Base-by-base conservation (phyloP, 2,888 invertebrate genomes). In the Megastigmus dorsalis region DNA sequence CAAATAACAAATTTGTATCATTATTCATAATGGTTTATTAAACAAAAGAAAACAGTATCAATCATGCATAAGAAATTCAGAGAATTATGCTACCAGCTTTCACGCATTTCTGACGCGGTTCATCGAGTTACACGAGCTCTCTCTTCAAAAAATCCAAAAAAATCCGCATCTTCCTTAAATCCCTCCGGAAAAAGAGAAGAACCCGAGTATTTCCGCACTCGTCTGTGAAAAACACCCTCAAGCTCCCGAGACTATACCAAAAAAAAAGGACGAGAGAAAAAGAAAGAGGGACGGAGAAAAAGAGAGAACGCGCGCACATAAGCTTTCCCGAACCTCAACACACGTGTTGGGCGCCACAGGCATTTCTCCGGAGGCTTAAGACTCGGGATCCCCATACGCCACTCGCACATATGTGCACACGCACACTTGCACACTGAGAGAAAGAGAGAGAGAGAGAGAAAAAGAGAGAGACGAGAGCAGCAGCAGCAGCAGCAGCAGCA, bases 271-370 rank as follows among this genome's bases (percentile, higher is more conserved):
- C 28, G 18, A 45, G 30, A 15, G 20, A 0, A 30, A 30, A 45
- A 20, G 38, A 41, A 23, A 26, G 38, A 2, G 6, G 3, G 20
- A 23, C 9, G 5, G 23, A 33, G 23, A 38, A 15, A 26, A 60
- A 62, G 20, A 65, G 59, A n/a, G 66, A 59, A 23, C 10, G 15
- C 23, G 15, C 10, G 15, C 23, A 0, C 10, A 9, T 38, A 15
- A n/a, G 63, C 23, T 69, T 69, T 41, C 30, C 36, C 43, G 10
- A 1, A n/a, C n/a, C n/a, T n/a, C n/a, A n/a, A n/a, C n/a, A n/a
- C n/a, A n/a, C n/a, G n/a, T n/a, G n/a, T n/a, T n/a, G n/a, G n/a
- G n/a, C n/a, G n/a, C n/a, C n/a, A n/a, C n/a, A n/a, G n/a, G n/a
- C n/a, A n/a, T n/a, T n/a, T n/a, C n/a, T n/a, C n/a, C 6, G 15